phyloP scores from a whole-genome alignment of 2,797 vertebrate species.

The Pangasius krempfi region DNA sequence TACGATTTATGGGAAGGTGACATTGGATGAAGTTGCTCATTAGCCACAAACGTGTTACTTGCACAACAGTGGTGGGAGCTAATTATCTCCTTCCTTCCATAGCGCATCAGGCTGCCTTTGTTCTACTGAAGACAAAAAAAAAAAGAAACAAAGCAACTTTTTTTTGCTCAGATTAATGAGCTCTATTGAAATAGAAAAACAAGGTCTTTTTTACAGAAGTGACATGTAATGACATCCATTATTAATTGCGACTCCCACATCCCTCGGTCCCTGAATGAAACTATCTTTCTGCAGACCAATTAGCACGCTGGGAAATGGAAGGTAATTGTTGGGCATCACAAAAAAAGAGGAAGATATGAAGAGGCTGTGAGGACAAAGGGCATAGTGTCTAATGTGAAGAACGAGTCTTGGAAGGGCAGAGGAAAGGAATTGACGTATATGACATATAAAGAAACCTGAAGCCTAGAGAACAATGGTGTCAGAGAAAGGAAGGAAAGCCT shows the following conservation, averaged over 20 bases:
- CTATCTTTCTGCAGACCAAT: slow-evolving; percentile 41
- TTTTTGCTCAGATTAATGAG: slow-evolving; percentile 51
- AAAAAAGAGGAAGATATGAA: slow-evolving; percentile 29
- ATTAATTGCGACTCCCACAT: slow-evolving; percentile 49
- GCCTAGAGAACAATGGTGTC: background rate
- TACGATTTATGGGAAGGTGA: slow-evolving; percentile 22
- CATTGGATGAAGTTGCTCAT: slow-evolving; percentile 45
- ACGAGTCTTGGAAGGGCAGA: slow-evolving; percentile 26
- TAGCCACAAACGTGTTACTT: slow-evolving; percentile 37
- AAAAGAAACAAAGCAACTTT: slow-evolving; percentile 26
- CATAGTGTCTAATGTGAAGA: slow-evolving; percentile 32
- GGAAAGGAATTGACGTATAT: background rate
- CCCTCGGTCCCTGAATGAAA: slow-evolving; percentile 14
- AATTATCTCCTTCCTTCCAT: slow-evolving; percentile 48
- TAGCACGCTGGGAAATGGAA: slow-evolving; percentile 26
- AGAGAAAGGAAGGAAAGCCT: slow-evolving; percentile 17
- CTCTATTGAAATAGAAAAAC: slow-evolving; percentile 44
- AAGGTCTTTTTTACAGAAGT: slow-evolving; percentile 35
- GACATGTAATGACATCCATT: slow-evolving; percentile 43
- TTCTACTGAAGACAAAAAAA: slow-evolving; percentile 37
- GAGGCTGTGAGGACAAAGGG: slow-evolving; percentile 30
- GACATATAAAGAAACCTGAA: slow-evolving; percentile 28
- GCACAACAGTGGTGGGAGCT: slow-evolving; percentile 36
- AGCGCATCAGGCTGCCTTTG: slow-evolving; percentile 37
- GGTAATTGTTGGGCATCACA: slow-evolving; percentile 21